Evolutionary conservation across 2,797 vertebrate genomes (phyloP), one percentile per base, ranked within the genome.

Genomic region (Diglossa cyanea): DNA sequence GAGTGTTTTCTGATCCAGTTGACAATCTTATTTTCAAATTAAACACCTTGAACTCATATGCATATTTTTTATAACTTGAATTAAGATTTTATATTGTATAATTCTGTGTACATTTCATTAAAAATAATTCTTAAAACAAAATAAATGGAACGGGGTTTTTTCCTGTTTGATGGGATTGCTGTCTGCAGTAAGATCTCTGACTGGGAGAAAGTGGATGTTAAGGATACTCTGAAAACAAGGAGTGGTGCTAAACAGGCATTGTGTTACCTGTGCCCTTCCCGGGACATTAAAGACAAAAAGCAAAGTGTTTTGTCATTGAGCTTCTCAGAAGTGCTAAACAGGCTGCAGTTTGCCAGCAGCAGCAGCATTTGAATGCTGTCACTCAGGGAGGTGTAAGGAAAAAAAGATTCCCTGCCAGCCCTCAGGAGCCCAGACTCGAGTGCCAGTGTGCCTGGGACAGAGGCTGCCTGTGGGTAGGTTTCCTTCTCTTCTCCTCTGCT

Each of bases 51-150:
- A 33, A 50, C 5, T 54, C 13, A 9, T 15, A 58, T 24, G 17
- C 3, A 1, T 5, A 3, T 55, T 81, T 96, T 96, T 93, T 79
- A 33, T 72, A 76, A 55, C 48, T 61, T 28, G 6, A 86, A 70
- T 54, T 37, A 5, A 25, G 20, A 8, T 54, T 89, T 91, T 92
- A 26, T 77, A 54, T 84, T 61, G 30, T 82, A 24, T 66, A 24
- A 48, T 45, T 84, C 40, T 63, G 19, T 67, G 10, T 33, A 24
- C 3, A 26, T 54, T 86, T 93, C 28, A 94, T 92, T 88, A 91
- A 93, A 80, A 78, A 16, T 24, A 31, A 24, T 90, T 90, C 7
- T 10, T 91, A 92, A 84, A 79, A 0, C 20, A 65, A 76, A 53
- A 12, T 5, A 47, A 51, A 44, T 44, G 3, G 33, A 45, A 39